These are phyloP conservation scores for Poecile montanus DNA, from an alignment of 2,797 vertebrate species.

Conservation along the genomic window DNA sequence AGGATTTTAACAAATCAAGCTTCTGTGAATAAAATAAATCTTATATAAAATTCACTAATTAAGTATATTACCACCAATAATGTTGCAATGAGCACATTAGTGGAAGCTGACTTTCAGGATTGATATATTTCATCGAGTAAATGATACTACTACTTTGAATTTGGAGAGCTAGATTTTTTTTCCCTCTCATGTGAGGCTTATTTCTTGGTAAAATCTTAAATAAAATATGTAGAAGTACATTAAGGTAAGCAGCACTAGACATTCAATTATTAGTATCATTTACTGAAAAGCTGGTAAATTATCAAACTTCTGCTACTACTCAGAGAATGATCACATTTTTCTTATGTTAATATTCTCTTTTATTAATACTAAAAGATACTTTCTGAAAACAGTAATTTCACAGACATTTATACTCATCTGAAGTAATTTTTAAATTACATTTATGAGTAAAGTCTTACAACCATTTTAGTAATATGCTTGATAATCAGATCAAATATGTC, in stretches of 20 bases:
- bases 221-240: constrained; percentile 67
- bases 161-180: neutral
- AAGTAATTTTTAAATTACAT: constrained; percentile 67
- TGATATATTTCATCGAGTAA: constrained; percentile 73
- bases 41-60: constrained; percentile 70
- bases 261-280: constrained; percentile 47
- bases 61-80: constrained; percentile 70
- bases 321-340: constrained; percentile 28
- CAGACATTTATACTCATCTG: constrained; percentile 64
- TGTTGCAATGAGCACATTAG: constrained; percentile 69
- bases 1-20: constrained; percentile 58
- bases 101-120: constrained; percentile 67
- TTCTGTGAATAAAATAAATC: constrained; percentile 64
- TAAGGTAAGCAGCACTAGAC: constrained; percentile 67
- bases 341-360: constrained; percentile 62
- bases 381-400: constrained; percentile 52
- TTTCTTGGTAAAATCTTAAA: constrained; percentile 69
- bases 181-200: constrained; percentile 15
- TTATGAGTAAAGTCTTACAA: constrained; percentile 69
- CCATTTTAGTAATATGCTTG: constrained; percentile 60
- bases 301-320: constrained; percentile 63
- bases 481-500: constrained; percentile 50
- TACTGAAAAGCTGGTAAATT: constrained; percentile 53
- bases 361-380: constrained; percentile 61
- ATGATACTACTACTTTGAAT: constrained; percentile 50